Base-by-base conservation (phyloP, 2,113 vertebrate species). In the Rhea americana region DNA sequence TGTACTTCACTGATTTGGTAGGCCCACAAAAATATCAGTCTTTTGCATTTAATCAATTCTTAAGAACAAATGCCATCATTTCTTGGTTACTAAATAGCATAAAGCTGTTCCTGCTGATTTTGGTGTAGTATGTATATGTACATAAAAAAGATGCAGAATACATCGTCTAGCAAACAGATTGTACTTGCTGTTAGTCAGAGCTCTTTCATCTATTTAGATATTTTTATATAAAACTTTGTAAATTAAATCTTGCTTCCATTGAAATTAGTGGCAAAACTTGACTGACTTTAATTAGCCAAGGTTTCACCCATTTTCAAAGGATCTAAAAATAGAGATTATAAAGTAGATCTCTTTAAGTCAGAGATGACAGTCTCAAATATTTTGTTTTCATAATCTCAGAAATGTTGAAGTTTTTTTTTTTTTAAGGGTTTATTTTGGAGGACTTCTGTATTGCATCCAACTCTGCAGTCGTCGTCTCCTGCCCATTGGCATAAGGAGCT, bases 171-270 rank as follows among this genome's bases (percentile, higher is more conserved):
- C 71, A 82, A 93, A 67, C 45, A 94, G 89, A 93, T 94, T 95
- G 62, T 53, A 62, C 28, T 91, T 86, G 47, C 65, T 90, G 32
- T 93, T 95, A 95, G 72, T 91, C 93, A 93, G 83, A 94, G 32
- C 32, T 84, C 39, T 87, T 47, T 58, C 37, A 80, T 95, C 58
- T 37, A 76, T 82, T 87, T 90, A 93, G 51, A 1, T 13, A 15
- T 66, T 50, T 79, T 47, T 26, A 67, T 84, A 58, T 74, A 76
- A 93, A 94, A 22, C 21, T 35, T 76, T 9, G 3, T 35, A 45
- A 89, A 13, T 74, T 37, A 92, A 81, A 61, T 91, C 58, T 78
- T 91, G 51, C 32, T 71, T 80, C 58, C 11, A 7, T 13, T 86
- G 61, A 90, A 90, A 41, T 87, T 58, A 43, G 3, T 58, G 17